Base-by-base conservation (phyloP, 2,797 vertebrate genomes). In the Rhinella marina region DNA sequence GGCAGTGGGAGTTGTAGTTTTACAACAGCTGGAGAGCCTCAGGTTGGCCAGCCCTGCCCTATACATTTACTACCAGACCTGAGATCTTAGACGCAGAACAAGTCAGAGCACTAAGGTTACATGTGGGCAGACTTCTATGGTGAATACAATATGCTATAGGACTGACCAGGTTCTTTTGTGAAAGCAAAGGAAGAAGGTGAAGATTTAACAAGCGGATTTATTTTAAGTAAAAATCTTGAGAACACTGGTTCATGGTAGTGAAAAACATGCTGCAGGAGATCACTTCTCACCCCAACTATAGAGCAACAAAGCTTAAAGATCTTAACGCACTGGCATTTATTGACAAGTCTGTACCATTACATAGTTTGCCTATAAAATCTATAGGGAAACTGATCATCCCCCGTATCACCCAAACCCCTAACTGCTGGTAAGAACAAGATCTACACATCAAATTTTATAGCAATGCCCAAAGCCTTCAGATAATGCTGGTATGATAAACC, bases 191-290 rank as follows among this genome's bases (percentile, higher is more conserved):
- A 57, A 27, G 13, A 61, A 61, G 2, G 1, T 61, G 56, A 80
- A 80, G 6, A 17, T 81, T 81, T 48, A 81, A 23, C 62, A 81
- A 64, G 80, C 80, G 50, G 80, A 66, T 81, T 81, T 81, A 81
- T 81, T 81, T 41, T 81, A 81, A 81, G 54, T 41, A 81, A 81
- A 81, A 81, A 64, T 32, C 19, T 59, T 66, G 29, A 29, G 78
- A 81, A 81, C 80, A 81, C 64, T 29, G 56, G n/a, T 70, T 82
- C 25, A 81, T 41, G 23, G 61, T 82, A 66, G 64, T 25, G 64
- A 70, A 66, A 64, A 52, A 81, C 59, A 81, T 13, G 27, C 14
- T 64, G 23, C 32, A 72, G 64, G 64, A 59, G 79, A 81, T 73
- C 29, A 81, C 32, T 62, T 81, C 6, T 21, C 61, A 66, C 57